Evolutionary conservation across 2,888 invertebrate species (phyloP).

Genomic region (Cryptus armator): DNA sequence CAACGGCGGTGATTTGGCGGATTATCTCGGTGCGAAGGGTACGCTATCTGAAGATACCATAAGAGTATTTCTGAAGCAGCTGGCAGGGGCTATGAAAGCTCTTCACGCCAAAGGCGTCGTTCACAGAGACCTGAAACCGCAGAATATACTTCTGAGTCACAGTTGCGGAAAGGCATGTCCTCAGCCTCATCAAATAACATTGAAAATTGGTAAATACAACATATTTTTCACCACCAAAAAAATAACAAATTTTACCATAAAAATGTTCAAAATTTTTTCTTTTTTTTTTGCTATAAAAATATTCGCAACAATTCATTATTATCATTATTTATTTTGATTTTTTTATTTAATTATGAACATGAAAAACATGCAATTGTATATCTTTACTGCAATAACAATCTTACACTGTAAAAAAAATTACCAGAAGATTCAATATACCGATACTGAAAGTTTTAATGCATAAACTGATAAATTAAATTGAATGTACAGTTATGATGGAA

Average conservation of each 20-base stretch:
- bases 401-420: no score
- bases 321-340: no score
- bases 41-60: constrained; percentile 99
- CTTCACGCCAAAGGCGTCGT: constrained; percentile 99
- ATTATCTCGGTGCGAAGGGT: constrained; percentile 97
- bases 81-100: constrained; percentile 99
- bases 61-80: constrained; percentile 96
- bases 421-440: no score
- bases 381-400: no score
- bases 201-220: constrained; percentile 94
- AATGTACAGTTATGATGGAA: no score
- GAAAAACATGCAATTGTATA: no score
- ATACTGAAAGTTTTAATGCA: no score
- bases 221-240: neutral
- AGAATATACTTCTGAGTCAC: constrained; percentile 98
- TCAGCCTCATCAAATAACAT: constrained; percentile 93
- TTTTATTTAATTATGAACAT: no score
- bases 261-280: no score
- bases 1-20: constrained; percentile 99
- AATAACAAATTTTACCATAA: neutral
- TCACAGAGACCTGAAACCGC: constrained; percentile 99
- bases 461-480: no score
- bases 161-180: constrained; percentile 89
- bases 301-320: no score
- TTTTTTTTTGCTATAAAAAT: no score